Base-by-base conservation (phyloP, 2,888 invertebrate genomes). In the Leucophenga montana region DNA sequence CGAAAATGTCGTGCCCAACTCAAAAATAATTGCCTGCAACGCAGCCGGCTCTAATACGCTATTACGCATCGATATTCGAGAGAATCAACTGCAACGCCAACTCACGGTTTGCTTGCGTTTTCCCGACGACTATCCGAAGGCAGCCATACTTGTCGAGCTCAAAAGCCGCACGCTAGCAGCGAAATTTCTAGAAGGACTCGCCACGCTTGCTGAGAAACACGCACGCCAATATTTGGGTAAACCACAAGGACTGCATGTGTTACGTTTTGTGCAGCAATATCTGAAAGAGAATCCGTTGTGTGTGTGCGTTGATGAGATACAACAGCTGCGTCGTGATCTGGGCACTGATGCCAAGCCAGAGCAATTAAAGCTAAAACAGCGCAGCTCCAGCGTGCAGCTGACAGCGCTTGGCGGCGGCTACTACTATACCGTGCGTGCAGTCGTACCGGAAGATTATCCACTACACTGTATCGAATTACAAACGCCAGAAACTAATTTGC, bases 271-370 rank as follows among this genome's bases (percentile, higher is more conserved):
- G 6, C 88, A 90, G 65, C 91, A 90, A 72, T 94, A 94, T 65
- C 57, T 85, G 8, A 90, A 91, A 62, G 93, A 94, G 75, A 93
- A 94, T 88, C 92, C 93, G 0, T 88, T 94, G 3, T 93, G 92
- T 81, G 92, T 93, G 70, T 94, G 94, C 78, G 92, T 92, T 75
- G 93, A 93, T 80, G 94, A 94, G 88, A 93, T 94, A 71, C 89
- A 91, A 71, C 85, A 88, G 57, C 85, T 94, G 66, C 93, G 92
- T 75, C 89, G 89, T 72, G 86, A 91, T 22, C 81, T 93, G 4
- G 85, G 78, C 2, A 81, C 78, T 5, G 83, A 87, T 27, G 77
- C 76, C 9, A 81, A 85, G 18, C 79, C 85, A 13, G 92, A 92
- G 80, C 92, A 92, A 78, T 83, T 94, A 4, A 93, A 93, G 85